Evolutionary conservation across 2,797 vertebrate genomes (phyloP).

Genomic region (Gobio occitaniae): DNA sequence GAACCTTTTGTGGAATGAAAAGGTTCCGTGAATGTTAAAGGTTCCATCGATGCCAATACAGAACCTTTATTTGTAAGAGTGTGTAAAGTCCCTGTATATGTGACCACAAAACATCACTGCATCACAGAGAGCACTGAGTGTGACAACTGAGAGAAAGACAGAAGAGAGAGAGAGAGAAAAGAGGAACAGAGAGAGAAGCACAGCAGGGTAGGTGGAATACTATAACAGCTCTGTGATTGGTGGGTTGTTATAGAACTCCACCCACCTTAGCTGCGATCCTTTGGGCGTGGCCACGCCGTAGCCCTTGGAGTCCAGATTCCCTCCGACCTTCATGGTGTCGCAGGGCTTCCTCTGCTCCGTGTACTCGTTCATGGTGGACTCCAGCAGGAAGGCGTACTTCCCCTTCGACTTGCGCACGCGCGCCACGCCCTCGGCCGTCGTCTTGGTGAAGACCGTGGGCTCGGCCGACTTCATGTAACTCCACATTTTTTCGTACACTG

Average conservation of each 20-base stretch:
- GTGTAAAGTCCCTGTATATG: background rate
- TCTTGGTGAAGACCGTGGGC: conserved; percentile 96
- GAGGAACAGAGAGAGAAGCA: conserved; percentile 80
- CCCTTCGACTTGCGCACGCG: conserved; percentile 98
- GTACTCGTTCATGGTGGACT: conserved; percentile 99
- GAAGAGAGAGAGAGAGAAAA: background rate
- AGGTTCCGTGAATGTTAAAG: no score
- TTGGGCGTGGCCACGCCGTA: conserved; percentile 98
- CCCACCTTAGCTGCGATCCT: conserved; percentile 99
- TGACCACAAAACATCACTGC: conserved; percentile 9
- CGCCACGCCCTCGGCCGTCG: conserved; percentile 95
- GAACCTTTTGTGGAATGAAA: no score
- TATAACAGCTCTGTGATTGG: conserved; percentile 93
- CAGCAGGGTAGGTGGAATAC: conserved; percentile 99
- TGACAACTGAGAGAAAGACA: conserved; percentile 48
- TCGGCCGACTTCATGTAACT: conserved; percentile 98
- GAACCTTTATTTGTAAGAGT: no score
- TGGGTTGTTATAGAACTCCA: conserved; percentile 99
- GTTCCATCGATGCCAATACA: no score
- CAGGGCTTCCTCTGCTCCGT: conserved; percentile 99
- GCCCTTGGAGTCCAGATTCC: conserved; percentile 99
- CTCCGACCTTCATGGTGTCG: conserved; percentile 99
- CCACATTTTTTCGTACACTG: conserved; percentile 99
- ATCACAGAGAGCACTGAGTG: conserved; percentile 63
- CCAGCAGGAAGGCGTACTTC: conserved; percentile 98